These are phyloP conservation scores for Brachyptera risi DNA, from an alignment of 2,888 invertebrate species.

Conservation along the genomic window DNA sequence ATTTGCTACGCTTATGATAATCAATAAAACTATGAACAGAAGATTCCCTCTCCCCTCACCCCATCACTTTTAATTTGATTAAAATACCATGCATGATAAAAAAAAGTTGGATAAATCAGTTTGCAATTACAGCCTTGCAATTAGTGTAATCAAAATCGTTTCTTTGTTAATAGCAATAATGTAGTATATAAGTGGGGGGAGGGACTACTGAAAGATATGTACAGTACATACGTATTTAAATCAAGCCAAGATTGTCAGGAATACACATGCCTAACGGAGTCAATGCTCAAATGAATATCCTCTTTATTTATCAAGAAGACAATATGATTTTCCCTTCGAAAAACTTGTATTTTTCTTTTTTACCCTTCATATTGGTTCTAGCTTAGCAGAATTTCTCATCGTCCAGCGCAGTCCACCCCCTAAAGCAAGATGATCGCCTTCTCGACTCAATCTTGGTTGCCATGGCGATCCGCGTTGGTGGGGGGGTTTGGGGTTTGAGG, in stretches of 20 bases:
- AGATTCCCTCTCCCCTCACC: no score
- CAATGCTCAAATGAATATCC: no score
- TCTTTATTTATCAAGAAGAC: no score
- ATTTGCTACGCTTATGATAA: conserved; percentile 21
- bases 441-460: conserved; percentile 26
- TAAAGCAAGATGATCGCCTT: not conserved
- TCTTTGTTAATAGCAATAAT: not conserved
- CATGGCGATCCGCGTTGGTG: conserved; percentile 25
- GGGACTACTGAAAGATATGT: not conserved
- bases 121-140: not conserved
- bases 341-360: not conserved
- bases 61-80: not conserved
- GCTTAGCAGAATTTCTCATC: not conserved
- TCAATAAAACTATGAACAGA: conserved; percentile 1
- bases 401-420: not conserved
- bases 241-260: not conserved
- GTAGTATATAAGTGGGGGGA: not conserved
- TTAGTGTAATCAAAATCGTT: conserved; percentile 4
- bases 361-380: not conserved
- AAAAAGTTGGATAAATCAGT: conserved; percentile 1
- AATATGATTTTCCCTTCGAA: not conserved
- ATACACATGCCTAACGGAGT: no score
- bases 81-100: not conserved
- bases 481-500: no score
- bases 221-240: no score